Evolutionary conservation across 2,888 invertebrate genomes (phyloP).

Genomic region (Byasa hedistus): DNA sequence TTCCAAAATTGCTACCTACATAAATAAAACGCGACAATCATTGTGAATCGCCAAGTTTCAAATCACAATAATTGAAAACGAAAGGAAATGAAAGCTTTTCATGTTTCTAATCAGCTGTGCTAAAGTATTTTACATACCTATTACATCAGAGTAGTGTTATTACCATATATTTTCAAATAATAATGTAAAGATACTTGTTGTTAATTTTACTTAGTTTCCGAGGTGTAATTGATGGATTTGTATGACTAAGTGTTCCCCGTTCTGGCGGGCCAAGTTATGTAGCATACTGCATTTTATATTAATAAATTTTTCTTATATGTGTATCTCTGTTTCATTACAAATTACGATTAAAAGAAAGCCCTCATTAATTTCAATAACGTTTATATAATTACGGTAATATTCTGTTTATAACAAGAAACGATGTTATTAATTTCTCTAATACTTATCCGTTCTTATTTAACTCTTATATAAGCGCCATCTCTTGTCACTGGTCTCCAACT

Average conservation of each 20-base stretch:
- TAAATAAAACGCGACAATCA: conserved; percentile 1
- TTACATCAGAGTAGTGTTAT: conserved; percentile 43
- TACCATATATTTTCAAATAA: conserved; percentile 54
- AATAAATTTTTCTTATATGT: conserved; percentile 78
- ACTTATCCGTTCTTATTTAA: too few species aligned
- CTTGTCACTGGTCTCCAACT: too few species aligned
- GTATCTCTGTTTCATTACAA: conserved; percentile 41
- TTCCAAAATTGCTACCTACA: not conserved
- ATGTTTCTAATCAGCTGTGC: conserved; percentile 39
- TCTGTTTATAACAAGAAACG: too few species aligned
- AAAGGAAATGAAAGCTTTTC: conserved; percentile 8
- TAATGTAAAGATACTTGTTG: conserved; percentile 39
- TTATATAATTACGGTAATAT: too few species aligned
- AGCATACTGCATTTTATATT: conserved; percentile 73
- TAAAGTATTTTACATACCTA: conserved; percentile 45
- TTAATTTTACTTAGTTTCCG: conserved; percentile 43
- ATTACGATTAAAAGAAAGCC: not conserved
- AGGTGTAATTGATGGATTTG: conserved; percentile 43
- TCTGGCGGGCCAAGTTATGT: conserved; percentile 46
- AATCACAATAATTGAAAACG: conserved; percentile 13
- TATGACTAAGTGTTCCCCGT: conserved; percentile 39
- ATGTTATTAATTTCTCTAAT: too few species aligned
- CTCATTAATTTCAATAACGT: not conserved
- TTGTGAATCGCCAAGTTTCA: conserved; percentile 7
- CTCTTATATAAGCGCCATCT: too few species aligned